phyloP scores from a whole-genome alignment of 2,797 vertebrate species.

The Coracias cyanogaster region DNA sequence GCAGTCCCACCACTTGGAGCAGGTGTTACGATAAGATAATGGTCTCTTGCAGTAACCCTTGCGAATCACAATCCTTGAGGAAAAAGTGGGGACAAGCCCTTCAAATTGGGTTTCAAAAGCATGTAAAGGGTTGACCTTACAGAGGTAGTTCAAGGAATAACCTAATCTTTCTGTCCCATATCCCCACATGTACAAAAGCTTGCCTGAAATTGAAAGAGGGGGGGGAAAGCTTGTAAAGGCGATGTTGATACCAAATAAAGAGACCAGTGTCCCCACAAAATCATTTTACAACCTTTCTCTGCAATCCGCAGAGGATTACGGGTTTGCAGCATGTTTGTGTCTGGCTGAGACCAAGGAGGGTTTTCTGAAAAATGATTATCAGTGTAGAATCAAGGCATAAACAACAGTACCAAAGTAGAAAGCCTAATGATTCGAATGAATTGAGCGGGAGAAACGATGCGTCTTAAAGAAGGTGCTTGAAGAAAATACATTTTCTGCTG shows the following conservation, averaged over 20 bases:
- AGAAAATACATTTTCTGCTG: slow-evolving; percentile 19
- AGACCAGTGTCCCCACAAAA: slow-evolving; percentile 27
- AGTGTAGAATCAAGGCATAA: slow-evolving; percentile 36
- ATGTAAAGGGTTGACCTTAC: slow-evolving; percentile 68
- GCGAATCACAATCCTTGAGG: slow-evolving; percentile 65
- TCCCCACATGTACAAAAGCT: slow-evolving; percentile 66
- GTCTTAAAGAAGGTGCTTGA: slow-evolving; percentile 43
- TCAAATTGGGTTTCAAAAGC: slow-evolving; percentile 72
- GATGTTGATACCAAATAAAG: slow-evolving; percentile 58
- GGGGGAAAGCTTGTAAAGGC: slow-evolving; percentile 37
- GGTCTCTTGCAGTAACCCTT: slow-evolving; percentile 62
- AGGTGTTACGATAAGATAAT: slow-evolving; percentile 69
- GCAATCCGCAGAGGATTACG: slow-evolving; percentile 68
- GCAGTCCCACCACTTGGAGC: slow-evolving; percentile 47
- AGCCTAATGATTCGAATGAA: not conserved
- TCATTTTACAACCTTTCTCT: slow-evolving; percentile 58
- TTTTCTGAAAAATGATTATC: slow-evolving; percentile 47
- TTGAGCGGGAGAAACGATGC: not conserved
- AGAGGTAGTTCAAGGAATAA: slow-evolving; percentile 73
- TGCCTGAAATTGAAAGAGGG: slow-evolving; percentile 58
- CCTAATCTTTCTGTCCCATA: slow-evolving; percentile 72
- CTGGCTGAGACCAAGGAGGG: slow-evolving; percentile 30
- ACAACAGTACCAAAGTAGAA: not conserved
- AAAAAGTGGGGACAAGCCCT: slow-evolving; percentile 70
- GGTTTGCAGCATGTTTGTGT: slow-evolving; percentile 56